A percentile compares a stretch with the other conserved stretches of the same genome.
phyloP scores from a whole-genome alignment of 2,888 invertebrate genomes.

The Meliscaeva auricollis region DNA sequence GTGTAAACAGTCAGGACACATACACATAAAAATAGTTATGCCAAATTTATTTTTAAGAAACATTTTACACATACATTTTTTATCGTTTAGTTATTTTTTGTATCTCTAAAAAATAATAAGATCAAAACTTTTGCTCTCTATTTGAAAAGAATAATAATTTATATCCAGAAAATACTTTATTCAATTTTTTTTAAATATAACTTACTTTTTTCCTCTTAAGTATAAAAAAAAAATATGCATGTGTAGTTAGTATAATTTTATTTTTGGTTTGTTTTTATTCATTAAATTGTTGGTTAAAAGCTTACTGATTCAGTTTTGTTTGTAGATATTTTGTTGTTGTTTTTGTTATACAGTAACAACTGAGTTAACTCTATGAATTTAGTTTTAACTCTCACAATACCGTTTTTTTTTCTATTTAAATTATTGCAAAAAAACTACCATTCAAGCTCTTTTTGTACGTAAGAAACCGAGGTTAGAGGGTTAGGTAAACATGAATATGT shows the following conservation, averaged over 20 bases:
- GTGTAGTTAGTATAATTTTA: neutral
- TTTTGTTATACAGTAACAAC: constrained; percentile 2
- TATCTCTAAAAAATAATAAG: neutral
- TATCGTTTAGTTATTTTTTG: neutral
- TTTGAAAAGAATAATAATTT: neutral
- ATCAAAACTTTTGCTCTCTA: constrained; percentile 7
- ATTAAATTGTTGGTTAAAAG: constrained; percentile 10
- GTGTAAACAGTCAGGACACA: constrained; percentile 50
- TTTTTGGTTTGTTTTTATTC: neutral
- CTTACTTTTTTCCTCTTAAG: constrained; percentile 22
- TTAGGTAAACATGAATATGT: constrained; percentile 13
- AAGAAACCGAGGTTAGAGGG: constrained; percentile 53
- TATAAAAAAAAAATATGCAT: constrained; percentile 31
- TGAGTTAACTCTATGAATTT: neutral
- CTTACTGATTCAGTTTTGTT: constrained; percentile 8
- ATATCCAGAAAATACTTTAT: constrained; percentile 17
- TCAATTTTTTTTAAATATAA: constrained; percentile 7
- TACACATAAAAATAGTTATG: constrained; percentile 12
- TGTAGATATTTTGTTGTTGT: neutral
- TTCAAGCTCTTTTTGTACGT: constrained; percentile 52
- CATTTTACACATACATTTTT: constrained; percentile 19
- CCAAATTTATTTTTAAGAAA: constrained; percentile 38
- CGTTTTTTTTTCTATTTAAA: neutral
- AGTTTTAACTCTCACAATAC: constrained; percentile 7
- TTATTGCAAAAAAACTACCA: constrained; percentile 7